Percentiles rank a stretch among this genome's conserved stretches.
These are phyloP conservation scores for Halichoerus grypus DNA, from an alignment of 2,113 vertebrate genomes.

Conservation along the genomic window DNA sequence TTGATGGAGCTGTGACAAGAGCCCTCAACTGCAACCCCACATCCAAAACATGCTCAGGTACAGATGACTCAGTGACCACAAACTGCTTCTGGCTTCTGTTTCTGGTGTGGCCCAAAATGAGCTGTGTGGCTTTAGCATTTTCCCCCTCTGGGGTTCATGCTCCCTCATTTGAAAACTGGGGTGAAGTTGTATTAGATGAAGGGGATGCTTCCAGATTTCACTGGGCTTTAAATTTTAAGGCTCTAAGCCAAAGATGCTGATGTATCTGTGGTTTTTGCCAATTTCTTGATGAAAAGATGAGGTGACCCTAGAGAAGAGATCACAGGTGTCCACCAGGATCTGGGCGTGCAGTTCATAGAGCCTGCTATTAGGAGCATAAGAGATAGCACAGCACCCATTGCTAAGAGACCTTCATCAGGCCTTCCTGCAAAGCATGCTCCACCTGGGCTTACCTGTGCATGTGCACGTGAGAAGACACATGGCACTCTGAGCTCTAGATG, in stretches of 20 bases:
- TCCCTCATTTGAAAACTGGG: slow-evolving; percentile 24
- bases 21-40: background rate
- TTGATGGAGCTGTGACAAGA: background rate
- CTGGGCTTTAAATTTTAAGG: background rate
- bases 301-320: background rate
- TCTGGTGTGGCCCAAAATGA: background rate
- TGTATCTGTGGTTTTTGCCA: background rate
- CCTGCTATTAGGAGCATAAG: background rate
- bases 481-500: background rate
- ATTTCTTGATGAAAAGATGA: slow-evolving; percentile 13
- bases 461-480: fast-evolving
- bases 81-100: background rate
- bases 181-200: background rate
- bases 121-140: background rate
- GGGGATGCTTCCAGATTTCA: background rate
- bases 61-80: background rate
- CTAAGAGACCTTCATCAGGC: background rate
- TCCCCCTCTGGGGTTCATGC: background rate
- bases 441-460: background rate
- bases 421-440: background rate
- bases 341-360: background rate
- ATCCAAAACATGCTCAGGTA: background rate
- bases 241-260: background rate
- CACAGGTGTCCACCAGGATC: background rate
- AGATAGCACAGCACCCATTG: background rate